These are phyloP conservation scores for Melanargia galathea DNA, from an alignment of 2,888 invertebrate genomes.

Conservation along the genomic window DNA sequence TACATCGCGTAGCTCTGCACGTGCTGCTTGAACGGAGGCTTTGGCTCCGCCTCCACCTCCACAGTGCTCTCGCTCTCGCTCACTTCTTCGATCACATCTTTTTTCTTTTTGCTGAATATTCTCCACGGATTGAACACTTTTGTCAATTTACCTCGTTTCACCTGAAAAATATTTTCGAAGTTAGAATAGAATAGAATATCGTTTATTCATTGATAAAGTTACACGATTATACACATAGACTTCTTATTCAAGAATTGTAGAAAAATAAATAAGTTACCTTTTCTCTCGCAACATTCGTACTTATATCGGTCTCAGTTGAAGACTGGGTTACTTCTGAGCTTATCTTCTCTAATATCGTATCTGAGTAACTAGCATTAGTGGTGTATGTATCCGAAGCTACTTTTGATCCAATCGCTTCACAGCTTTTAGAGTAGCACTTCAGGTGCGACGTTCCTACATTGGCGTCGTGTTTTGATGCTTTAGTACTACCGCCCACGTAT, in stretches of 20 bases:
- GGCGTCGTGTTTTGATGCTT: slow-evolving; percentile 57
- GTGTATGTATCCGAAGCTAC: slow-evolving; percentile 50
- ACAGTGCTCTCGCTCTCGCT: slow-evolving; percentile 59
- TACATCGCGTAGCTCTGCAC: slow-evolving; percentile 64
- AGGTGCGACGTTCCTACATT: slow-evolving; percentile 63
- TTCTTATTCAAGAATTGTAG: background rate
- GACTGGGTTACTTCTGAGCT: slow-evolving; percentile 58
- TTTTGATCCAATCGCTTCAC: slow-evolving; percentile 66
- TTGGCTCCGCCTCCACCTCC: slow-evolving; percentile 50
- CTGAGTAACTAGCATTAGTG: slow-evolving; percentile 61
- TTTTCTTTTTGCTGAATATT: slow-evolving; percentile 61
- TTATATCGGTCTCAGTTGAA: slow-evolving; percentile 52
- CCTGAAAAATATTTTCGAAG: slow-evolving; percentile 49
- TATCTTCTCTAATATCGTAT: slow-evolving; percentile 63
- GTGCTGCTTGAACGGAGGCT: slow-evolving; percentile 58
- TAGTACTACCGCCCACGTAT: slow-evolving; percentile 58
- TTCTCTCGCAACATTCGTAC: slow-evolving; percentile 45
- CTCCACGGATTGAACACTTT: slow-evolving; percentile 59
- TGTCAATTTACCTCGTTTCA: slow-evolving; percentile 53
- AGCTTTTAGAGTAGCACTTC: slow-evolving; percentile 68
- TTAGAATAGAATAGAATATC: background rate
- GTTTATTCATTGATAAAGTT: no score
- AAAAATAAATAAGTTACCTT: slow-evolving; percentile 48
- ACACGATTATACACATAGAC: no score
- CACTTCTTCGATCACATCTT: slow-evolving; percentile 59